These are phyloP conservation scores for Mallotus villosus DNA, from an alignment of 2,797 vertebrate species.

Conservation along the genomic window DNA sequence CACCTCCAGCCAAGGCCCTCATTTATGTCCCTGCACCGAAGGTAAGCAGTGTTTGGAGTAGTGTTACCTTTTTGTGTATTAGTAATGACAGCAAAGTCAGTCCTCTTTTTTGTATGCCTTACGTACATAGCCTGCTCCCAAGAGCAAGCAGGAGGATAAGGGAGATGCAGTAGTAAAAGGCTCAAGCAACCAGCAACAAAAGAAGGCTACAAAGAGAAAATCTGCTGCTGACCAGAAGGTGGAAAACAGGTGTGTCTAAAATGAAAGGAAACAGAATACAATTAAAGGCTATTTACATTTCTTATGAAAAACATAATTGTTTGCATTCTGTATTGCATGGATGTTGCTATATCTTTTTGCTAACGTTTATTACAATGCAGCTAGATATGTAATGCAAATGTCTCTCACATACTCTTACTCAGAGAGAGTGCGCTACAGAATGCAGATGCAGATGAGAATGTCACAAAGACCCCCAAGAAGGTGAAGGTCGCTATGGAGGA, in stretches of 20 bases:
- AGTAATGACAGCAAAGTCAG: not conserved
- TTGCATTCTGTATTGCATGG: not conserved
- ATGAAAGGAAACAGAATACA: not conserved
- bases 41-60: conserved; percentile 41
- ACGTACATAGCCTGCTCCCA: conserved; percentile 43
- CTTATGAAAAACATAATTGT: not conserved
- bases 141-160: conserved; percentile 1
- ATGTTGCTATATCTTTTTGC: not conserved
- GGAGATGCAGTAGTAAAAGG: conserved; percentile 28
- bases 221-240: conserved; percentile 53
- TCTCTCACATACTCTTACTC: conserved; percentile 20
- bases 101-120: not conserved
- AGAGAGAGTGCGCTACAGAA: conserved; percentile 80
- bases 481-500: conserved; percentile 17
- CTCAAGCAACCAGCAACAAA: conserved; percentile 13
- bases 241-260: conserved; percentile 59
- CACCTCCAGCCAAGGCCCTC: conserved; percentile 14
- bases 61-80: too few relatives aligned
- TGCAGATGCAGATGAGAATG: conserved; percentile 78
- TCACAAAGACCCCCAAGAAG: conserved; percentile 43
- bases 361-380: not conserved
- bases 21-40: conserved; percentile 62
- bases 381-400: too few relatives aligned
- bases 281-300: not conserved
- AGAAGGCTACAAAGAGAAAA: conserved; percentile 27